Evolutionary conservation across 2,797 vertebrate genomes (phyloP).

Genomic region (Muscicapa comitata): DNA sequence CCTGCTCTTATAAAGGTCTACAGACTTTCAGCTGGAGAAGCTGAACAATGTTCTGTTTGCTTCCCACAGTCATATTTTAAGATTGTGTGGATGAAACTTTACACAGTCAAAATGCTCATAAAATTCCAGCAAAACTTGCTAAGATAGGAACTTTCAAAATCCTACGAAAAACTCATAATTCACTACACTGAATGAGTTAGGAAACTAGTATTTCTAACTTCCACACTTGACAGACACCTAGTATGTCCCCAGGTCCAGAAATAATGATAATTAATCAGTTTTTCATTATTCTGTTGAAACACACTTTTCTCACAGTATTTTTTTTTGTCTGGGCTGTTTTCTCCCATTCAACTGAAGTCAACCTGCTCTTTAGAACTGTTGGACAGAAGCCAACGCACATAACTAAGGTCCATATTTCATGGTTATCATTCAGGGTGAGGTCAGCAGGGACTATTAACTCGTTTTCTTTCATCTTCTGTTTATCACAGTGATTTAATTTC

Average conservation of each 20-base stretch:
- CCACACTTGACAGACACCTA: not conserved
- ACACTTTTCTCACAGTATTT: not conserved
- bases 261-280: not conserved
- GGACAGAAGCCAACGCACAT: not conserved
- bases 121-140: not conserved
- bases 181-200: not conserved
- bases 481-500: not conserved
- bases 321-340: not conserved
- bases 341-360: not conserved
- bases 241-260: not conserved
- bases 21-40: not conserved
- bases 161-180: not conserved
- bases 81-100: not conserved
- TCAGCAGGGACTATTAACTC: not conserved
- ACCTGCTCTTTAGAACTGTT: not conserved
- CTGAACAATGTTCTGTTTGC: not conserved
- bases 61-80: not conserved
- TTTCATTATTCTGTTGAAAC: not conserved
- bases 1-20: not conserved
- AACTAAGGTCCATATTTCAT: not conserved
- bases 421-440: not conserved
- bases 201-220: not conserved
- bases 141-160: not conserved
- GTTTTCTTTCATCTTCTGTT: not conserved
- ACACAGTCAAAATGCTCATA: not conserved